Percentiles rank a stretch among this genome's conserved stretches.
Evolutionary conservation across 2,797 vertebrate genomes (phyloP).

Genomic region (Apodemus agrarius): DNA sequence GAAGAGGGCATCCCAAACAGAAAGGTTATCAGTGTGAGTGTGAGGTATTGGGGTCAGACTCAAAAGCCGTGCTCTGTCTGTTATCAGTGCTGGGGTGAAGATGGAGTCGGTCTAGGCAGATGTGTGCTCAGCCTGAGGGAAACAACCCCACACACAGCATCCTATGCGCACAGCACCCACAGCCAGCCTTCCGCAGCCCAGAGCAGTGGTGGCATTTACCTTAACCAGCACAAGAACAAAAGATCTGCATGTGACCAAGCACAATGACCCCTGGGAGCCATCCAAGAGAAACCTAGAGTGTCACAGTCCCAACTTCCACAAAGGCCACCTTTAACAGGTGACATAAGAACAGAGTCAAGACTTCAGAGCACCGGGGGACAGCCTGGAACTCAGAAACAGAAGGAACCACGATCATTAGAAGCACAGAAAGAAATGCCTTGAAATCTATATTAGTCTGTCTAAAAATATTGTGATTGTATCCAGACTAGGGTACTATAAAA

Average conservation of each 20-base stretch:
- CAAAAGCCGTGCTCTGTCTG: background rate
- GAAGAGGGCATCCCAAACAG: background rate
- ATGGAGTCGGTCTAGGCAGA: background rate
- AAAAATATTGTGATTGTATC: background rate
- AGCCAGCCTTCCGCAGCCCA: background rate
- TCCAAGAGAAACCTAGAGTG: background rate
- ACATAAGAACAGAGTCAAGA: background rate
- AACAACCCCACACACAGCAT: background rate
- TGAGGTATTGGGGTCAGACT: background rate
- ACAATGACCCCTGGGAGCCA: background rate
- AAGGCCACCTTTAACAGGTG: background rate
- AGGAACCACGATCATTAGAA: background rate
- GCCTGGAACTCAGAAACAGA: background rate
- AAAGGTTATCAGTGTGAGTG: background rate
- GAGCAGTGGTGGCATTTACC: no score
- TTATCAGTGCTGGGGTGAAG: no score
- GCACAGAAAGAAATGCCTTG: background rate
- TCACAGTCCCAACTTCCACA: background rate
- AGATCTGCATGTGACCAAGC: background rate
- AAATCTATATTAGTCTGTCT: slow-evolving; percentile 7
- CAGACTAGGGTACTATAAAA: background rate
- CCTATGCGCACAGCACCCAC: background rate
- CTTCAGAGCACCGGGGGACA: background rate
- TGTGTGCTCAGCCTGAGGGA: background rate
- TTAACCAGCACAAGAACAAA: background rate